Conservation (phyloP, 1,140 invertebrate genomes). For the Vanessa tameamea region DNA sequence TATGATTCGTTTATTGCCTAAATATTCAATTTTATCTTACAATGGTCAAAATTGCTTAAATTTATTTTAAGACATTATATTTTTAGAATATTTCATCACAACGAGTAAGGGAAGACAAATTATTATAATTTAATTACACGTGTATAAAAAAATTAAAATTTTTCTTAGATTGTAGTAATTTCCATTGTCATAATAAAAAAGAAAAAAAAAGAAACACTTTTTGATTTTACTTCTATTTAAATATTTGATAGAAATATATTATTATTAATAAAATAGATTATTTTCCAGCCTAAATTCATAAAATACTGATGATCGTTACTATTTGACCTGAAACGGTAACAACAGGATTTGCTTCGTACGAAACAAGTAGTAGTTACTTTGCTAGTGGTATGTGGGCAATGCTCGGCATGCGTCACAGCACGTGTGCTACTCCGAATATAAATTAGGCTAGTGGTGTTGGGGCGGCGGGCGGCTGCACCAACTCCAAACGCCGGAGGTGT, state of each 20-base stretch:
- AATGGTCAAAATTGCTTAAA: background rate
- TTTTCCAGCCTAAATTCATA: too few relatives aligned
- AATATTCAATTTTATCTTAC: background rate
- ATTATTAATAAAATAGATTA: too few relatives aligned
- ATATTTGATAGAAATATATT: too few relatives aligned
- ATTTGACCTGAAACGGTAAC: background rate
- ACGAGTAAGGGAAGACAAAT: too few relatives aligned
- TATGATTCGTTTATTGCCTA: background rate
- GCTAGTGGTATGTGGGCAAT: conserved; percentile 49
- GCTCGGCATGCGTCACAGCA: conserved; percentile 51
- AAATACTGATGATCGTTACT: too few relatives aligned
- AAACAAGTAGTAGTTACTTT: conserved; percentile 9
- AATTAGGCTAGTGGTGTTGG: conserved; percentile 56
- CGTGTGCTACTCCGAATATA: conserved; percentile 55
- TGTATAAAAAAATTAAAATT: too few relatives aligned
- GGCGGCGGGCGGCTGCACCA: conserved; percentile 49
- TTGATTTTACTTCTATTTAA: too few relatives aligned
- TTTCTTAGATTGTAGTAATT: too few relatives aligned
- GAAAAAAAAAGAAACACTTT: too few relatives aligned
- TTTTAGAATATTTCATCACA: too few relatives aligned
- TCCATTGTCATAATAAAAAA: too few relatives aligned
- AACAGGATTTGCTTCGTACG: background rate
- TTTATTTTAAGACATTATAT: background rate
- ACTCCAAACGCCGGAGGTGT: conserved; percentile 51
- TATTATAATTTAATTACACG: too few relatives aligned